Evolutionary conservation across 2,797 vertebrate genomes (phyloP).

Genomic region (Aulostomus chinensis): DNA sequence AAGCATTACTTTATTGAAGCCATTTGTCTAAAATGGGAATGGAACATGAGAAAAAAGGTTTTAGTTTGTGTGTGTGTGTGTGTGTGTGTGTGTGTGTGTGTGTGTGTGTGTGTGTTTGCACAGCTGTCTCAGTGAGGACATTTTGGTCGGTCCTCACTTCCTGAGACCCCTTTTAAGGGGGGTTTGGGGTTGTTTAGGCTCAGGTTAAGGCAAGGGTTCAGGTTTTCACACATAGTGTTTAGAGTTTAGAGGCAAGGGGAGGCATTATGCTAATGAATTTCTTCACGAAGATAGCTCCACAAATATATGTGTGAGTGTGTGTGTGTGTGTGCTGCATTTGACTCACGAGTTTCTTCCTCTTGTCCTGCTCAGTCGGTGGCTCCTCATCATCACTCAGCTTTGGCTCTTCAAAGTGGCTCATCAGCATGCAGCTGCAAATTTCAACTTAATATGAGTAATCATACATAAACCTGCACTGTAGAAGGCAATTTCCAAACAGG

Average conservation of each 20-base stretch:
- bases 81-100: background rate
- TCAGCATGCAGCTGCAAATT: constrained; percentile 92
- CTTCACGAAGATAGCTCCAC: too few species aligned
- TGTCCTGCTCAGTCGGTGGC: constrained; percentile 96
- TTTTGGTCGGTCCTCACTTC: too few species aligned
- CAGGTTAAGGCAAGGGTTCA: too few species aligned
- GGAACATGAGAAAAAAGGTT: background rate
- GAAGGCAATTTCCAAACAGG: constrained; percentile 47
- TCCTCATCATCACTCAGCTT: constrained; percentile 92
- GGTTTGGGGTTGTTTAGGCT: too few species aligned
- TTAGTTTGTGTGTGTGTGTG: background rate
- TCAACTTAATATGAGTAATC: constrained; percentile 63
- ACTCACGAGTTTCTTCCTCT: constrained; percentile 93
- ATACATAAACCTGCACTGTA: constrained; percentile 41
- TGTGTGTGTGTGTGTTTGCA: constrained; percentile 3
- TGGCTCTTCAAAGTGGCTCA: constrained; percentile 91
- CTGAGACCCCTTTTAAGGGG: too few species aligned
- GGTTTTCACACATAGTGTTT: too few species aligned
- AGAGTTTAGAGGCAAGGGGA: too few species aligned
- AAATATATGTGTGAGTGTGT: background rate
- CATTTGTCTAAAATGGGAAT: constrained; percentile 1
- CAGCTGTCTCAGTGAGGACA: too few species aligned
- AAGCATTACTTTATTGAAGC: background rate
- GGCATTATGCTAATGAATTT: too few species aligned
- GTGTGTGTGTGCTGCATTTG: constrained; percentile 3